Evolutionary conservation across 1,140 invertebrate species (phyloP), one percentile per base, ranked within the genome.

Genomic region (Leguminivora glycinivorella): DNA sequence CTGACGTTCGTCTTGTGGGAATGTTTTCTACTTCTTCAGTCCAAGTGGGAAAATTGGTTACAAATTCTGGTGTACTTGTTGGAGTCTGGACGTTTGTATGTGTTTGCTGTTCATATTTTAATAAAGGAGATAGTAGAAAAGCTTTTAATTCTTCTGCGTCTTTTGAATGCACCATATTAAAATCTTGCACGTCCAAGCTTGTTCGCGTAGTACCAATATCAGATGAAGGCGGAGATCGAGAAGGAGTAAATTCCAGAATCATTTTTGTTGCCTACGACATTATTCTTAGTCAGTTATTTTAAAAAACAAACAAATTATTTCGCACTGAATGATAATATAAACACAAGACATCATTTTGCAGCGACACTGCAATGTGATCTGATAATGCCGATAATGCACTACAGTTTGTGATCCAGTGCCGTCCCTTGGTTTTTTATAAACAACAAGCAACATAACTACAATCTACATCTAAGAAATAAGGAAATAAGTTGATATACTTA

Each of bases 81-180:
- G 6, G 17, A 52, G 47, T 52, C 19, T n/a, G n/a, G n/a, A 9
- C 47, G 17, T 52, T 22, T 22, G 19, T 22, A 10, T 52, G 6
- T 22, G 7, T 22, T 52, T 9, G 47, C 0, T 9, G 19, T 52
- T 7, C 19, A 22, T 52, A 52, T 9, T 9, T 52, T 19, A 9
- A 6, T 22, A 52, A n/a, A 47, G 43, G 43, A 12, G 43, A 52
- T 52, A 52, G 47, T 52, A 52, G 47, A 52, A 52, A 52, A 52
- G 17, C 47, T 52, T 52, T 52, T 52, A 52, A 52, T 22, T 52
- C 47, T 52, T 22, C 4, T 52, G 47, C 14, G 10, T 52, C 47
- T 6, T 22, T 19, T 2, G 47, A 43, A 14, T 40, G 40, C 17
- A 17, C 5, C 4, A 17, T 43, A 17, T n/a, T 17, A n/a, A 43